Percentiles rank a stretch among this genome's conserved stretches.
Evolutionary conservation across 2,888 invertebrate genomes (phyloP).

Genomic region (Pteria penguin): DNA sequence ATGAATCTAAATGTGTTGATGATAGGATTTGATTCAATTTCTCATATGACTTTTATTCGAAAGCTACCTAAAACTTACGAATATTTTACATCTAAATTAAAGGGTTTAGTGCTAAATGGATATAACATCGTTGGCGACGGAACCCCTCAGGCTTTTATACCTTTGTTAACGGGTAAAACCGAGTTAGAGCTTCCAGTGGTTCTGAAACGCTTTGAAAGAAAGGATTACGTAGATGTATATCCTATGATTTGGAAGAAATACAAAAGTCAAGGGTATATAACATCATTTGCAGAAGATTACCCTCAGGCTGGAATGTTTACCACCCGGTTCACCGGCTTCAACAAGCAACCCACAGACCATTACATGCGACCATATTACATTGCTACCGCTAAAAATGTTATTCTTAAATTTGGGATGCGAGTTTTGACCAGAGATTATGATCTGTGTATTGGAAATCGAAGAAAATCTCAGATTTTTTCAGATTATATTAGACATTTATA

Average conservation of each 20-base stretch:
- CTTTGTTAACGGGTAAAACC: conserved; percentile 88
- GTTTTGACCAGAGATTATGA: no score
- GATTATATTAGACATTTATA: conserved; percentile 82
- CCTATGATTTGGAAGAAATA: conserved; percentile 93
- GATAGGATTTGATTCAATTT: conserved; percentile 93
- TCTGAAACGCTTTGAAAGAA: conserved; percentile 84
- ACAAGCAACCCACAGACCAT: conserved; percentile 91
- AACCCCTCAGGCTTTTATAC: conserved; percentile 86
- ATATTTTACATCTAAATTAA: conserved; percentile 69
- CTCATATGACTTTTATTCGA: conserved; percentile 85
- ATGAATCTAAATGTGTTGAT: conserved; percentile 86
- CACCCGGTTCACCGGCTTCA: conserved; percentile 92
- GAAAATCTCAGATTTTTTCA: conserved; percentile 83
- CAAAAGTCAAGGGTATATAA: conserved; percentile 82
- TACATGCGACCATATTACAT: conserved; percentile 89
- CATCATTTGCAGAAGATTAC: conserved; percentile 93
- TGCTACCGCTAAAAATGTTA: conserved; percentile 84
- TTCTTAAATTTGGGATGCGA: no score
- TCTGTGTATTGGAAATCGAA: conserved; percentile 76
- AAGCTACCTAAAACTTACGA: conserved; percentile 72
- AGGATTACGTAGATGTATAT: conserved; percentile 85
- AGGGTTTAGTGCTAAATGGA: conserved; percentile 84
- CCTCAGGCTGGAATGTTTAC: conserved; percentile 92
- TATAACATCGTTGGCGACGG: conserved; percentile 81
- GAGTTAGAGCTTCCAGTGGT: conserved; percentile 94